Evolutionary conservation across 1,140 invertebrate species (phyloP), one percentile per base, ranked within the genome.

Genomic region (Lordiphosa clarofinis): DNA sequence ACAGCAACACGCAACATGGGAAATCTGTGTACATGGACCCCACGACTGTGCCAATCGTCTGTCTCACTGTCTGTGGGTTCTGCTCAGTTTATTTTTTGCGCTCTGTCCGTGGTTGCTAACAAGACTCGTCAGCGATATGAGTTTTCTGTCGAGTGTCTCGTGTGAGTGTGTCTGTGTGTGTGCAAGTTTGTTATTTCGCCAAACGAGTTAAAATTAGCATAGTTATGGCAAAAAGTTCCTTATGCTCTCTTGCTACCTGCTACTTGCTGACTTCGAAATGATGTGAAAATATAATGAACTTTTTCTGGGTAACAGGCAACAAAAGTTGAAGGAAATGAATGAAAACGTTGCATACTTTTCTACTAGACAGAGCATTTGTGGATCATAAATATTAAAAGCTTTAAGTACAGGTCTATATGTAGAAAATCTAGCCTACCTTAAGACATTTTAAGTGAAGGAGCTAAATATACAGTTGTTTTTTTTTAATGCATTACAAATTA

Each of bases 131-230:
- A 66, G 62, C 54, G 61, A 66, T 66, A 65, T 65, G 62, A 65
- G 62, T 66, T 11, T 19, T 44, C 4, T 6, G 31, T n/a, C 28
- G 37, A 13, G 49, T 46, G 68, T 40, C 47, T 59, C 73, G 42
- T 21, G 56, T 65, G 74, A 73, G 24, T 28, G 24, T 28, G 24
- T 28, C 4, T 7, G 5, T 28, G 24, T 28, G 24, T 28, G 24
- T 28, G 5, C 24, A 28, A 28, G 24, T 28, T 79, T 57, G 69
- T 78, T 78, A 79, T 78, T 65, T 68, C 48, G 48, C 49, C 43
- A 69, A 79, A 73, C 56, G 62, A 70, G 67, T 66, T 81, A 62
- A 79, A 79, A 79, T 79, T 79, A 79, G 74, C 74, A 74, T 79
- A 79, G 74, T 79, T 79, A 81, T 68, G 58, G 56, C 50, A 46